These are phyloP conservation scores for Diadumene lineata DNA, from an alignment of 92 coral and sea anemone genomes.

Conservation along the genomic window DNA sequence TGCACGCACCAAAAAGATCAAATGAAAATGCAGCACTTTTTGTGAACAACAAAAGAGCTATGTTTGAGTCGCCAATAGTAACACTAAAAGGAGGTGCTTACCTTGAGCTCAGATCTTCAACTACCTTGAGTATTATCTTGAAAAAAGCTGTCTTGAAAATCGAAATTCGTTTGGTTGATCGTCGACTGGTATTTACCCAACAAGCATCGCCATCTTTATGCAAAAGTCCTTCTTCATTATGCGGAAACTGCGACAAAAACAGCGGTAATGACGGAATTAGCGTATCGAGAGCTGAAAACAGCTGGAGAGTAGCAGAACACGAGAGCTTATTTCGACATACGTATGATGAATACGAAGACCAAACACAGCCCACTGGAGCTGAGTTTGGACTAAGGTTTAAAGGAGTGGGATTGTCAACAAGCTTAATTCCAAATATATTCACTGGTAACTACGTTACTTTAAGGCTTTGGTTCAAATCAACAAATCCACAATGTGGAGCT, in stretches of 20 bases:
- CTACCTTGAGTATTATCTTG: conserved; percentile 26
- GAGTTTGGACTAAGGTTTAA: conserved; percentile 56
- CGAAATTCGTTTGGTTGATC: conserved; percentile 36
- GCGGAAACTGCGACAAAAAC: conserved; percentile 60
- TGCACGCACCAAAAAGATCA: conserved; percentile 45
- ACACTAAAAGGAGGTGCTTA: conserved; percentile 24
- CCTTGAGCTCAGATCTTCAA: conserved; percentile 41
- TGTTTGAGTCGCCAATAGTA: conserved; percentile 16
- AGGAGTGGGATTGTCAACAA: conserved; percentile 57
- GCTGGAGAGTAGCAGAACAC: conserved; percentile 35
- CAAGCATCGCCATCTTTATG: conserved; percentile 36
- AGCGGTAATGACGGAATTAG: conserved; percentile 40
- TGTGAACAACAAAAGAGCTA: conserved; percentile 30
- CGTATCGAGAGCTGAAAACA: conserved; percentile 18
- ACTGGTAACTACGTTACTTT: conserved; percentile 40
- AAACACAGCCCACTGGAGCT: conserved; percentile 49
- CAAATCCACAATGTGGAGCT: conserved; percentile 40
- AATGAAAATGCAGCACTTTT: conserved; percentile 29
- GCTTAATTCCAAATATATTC: conserved; percentile 51
- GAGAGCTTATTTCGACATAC: conserved; percentile 41
- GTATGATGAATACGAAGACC: conserved; percentile 41
- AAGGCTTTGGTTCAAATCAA: conserved; percentile 37
- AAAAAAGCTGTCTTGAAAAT: conserved; percentile 22
- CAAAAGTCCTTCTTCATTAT: conserved; percentile 26
- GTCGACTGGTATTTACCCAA: conserved; percentile 42